Evolutionary conservation across 1,140 invertebrate genomes (phyloP).

Genomic region (Aphidius gifuensis): DNA sequence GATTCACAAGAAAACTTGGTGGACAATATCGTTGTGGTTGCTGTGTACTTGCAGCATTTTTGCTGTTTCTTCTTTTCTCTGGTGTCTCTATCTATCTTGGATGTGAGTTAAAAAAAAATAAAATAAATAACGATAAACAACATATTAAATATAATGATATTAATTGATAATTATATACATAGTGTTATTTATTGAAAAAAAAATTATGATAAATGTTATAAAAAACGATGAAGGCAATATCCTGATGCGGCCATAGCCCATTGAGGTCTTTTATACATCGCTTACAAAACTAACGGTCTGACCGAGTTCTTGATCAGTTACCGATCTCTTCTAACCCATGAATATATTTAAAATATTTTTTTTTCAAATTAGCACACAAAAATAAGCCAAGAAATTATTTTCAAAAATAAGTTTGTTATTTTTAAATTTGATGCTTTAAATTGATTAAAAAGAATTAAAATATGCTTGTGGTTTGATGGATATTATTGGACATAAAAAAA

Average conservation of each 20-base stretch:
- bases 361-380: not conserved
- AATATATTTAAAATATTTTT: not conserved
- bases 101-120: constrained; percentile 65
- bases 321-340: constrained; percentile 13
- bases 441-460: not conserved
- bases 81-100: constrained; percentile 81
- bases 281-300: constrained; percentile 45
- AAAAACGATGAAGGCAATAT: constrained; percentile 22
- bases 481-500: not conserved
- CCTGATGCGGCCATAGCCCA: constrained; percentile 39
- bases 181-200: constrained; percentile 11
- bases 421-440: not conserved
- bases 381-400: not conserved
- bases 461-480: not conserved
- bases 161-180: not conserved
- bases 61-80: constrained; percentile 76
- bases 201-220: constrained; percentile 11
- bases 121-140: not conserved
- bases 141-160: not conserved
- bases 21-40: constrained; percentile 78
- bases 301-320: constrained; percentile 40
- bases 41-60: constrained; percentile 76
- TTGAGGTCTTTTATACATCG: constrained; percentile 40
- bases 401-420: too few species aligned
- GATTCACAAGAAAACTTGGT: constrained; percentile 78